Percentiles rank a stretch among this genome's conserved stretches.
phyloP scores from a whole-genome alignment of 2,113 vertebrate species.

The Axis porcinus region DNA sequence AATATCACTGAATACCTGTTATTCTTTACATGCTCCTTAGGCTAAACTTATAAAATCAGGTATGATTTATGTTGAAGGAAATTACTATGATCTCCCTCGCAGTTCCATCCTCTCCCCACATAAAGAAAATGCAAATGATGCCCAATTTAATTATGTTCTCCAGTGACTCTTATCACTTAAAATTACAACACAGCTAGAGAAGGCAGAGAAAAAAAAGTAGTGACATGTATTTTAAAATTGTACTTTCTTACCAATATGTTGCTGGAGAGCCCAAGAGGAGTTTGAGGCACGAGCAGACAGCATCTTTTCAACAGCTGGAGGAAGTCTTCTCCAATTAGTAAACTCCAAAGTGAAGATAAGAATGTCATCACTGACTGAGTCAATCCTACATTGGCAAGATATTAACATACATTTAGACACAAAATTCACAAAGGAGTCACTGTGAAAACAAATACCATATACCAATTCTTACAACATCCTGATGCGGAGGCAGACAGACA shows the following conservation, averaged over 20 bases:
- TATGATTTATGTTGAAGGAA: neutral
- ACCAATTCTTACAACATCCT: neutral
- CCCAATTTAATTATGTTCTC: neutral
- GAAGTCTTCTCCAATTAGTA: slow-evolving; percentile 88
- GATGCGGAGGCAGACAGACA: neutral
- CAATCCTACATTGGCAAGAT: slow-evolving; percentile 76
- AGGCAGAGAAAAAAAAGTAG: neutral
- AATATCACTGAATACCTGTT: neutral
- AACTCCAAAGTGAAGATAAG: slow-evolving; percentile 89
- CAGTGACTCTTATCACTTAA: slow-evolving; percentile 15
- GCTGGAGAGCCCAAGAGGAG: slow-evolving; percentile 75
- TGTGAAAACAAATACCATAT: slow-evolving; percentile 3
- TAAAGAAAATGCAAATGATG: slow-evolving; percentile 12
- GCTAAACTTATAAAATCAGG: slow-evolving; percentile 11
- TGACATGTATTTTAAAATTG: neutral
- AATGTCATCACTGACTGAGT: slow-evolving; percentile 73
- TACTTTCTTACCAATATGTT: slow-evolving; percentile 81
- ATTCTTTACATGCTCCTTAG: neutral
- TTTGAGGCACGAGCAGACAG: slow-evolving; percentile 76
- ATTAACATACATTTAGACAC: slow-evolving; percentile 21
- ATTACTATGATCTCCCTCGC: neutral
- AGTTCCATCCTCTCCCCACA: neutral
- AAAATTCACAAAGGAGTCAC: neutral
- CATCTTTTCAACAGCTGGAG: slow-evolving; percentile 73
- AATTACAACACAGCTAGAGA: slow-evolving; percentile 1